phyloP scores from a whole-genome alignment of 2,113 vertebrate genomes.

The Micronycteris hirsuta region DNA sequence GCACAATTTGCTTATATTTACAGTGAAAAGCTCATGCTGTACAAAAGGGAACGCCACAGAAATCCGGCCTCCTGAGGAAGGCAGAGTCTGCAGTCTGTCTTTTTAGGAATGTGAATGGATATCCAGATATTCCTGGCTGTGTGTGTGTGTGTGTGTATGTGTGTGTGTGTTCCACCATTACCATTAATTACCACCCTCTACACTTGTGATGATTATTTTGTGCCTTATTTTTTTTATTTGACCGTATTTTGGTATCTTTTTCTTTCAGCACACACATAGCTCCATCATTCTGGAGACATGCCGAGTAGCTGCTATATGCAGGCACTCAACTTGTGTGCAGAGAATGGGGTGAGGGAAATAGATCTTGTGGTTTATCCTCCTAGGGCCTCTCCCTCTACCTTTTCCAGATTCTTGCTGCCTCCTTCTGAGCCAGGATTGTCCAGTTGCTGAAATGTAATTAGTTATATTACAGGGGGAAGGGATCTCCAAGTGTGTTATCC shows the following conservation, averaged over 20 bases:
- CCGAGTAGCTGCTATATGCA: fast-evolving
- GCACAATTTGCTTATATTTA: neutral
- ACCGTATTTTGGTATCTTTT: neutral
- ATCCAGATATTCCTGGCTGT: neutral
- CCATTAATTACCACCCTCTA: neutral
- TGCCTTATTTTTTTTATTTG: neutral
- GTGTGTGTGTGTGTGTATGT: neutral
- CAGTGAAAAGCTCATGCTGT: neutral
- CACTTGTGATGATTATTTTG: neutral
- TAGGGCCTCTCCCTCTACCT: conserved; percentile 18
- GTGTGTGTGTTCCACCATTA: neutral
- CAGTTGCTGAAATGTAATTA: conserved; percentile 65
- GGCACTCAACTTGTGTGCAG: neutral
- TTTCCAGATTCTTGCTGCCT: conserved; percentile 51
- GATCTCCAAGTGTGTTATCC: conserved; percentile 47
- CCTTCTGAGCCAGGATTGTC: conserved; percentile 64
- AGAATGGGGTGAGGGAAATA: conserved; percentile 43
- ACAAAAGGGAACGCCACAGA: neutral
- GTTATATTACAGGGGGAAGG: conserved; percentile 21
- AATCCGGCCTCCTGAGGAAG: neutral
- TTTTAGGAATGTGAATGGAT: neutral
- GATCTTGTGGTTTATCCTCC: conserved; percentile 38
- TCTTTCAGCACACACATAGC: neutral
- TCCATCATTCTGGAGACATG: neutral
- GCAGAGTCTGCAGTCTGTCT: neutral